phyloP scores from a whole-genome alignment of 1,140 invertebrate species.

The Drosophila nebulosa region DNA sequence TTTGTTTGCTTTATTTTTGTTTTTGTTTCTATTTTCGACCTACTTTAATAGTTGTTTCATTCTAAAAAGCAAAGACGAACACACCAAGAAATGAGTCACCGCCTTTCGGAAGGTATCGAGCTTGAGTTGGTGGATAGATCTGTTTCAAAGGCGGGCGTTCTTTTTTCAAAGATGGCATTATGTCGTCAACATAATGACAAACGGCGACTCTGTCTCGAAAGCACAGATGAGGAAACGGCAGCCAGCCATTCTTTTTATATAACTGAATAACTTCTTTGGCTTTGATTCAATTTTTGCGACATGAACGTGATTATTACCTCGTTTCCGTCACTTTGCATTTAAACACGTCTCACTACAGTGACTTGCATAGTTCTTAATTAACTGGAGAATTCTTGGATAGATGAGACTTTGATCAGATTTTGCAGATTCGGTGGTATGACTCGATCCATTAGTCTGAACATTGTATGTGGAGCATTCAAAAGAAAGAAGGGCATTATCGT shows the following conservation, averaged over 20 bases:
- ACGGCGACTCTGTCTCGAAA: too few species aligned
- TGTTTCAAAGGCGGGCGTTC: too few species aligned
- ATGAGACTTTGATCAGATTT: not conserved
- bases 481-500: not conserved
- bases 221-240: too few species aligned
- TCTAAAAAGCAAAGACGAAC: too few species aligned
- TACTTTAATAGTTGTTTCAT: too few species aligned
- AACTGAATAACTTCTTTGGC: slow-evolving; percentile 1
- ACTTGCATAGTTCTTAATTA: not conserved
- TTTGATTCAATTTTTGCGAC: not conserved
- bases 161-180: too few species aligned
- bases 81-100: too few species aligned
- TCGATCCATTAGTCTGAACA: not conserved
- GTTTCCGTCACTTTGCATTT: not conserved
- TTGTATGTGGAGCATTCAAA: not conserved
- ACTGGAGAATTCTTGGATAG: not conserved
- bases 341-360: not conserved
- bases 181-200: too few species aligned
- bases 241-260: not conserved
- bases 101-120: too few species aligned
- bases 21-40: too few species aligned
- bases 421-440: not conserved
- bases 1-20: too few species aligned
- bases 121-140: too few species aligned
- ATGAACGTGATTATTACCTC: not conserved